Conservation (phyloP, 2,888 invertebrate species). For the Leptinotarsa haldemani region DNA sequence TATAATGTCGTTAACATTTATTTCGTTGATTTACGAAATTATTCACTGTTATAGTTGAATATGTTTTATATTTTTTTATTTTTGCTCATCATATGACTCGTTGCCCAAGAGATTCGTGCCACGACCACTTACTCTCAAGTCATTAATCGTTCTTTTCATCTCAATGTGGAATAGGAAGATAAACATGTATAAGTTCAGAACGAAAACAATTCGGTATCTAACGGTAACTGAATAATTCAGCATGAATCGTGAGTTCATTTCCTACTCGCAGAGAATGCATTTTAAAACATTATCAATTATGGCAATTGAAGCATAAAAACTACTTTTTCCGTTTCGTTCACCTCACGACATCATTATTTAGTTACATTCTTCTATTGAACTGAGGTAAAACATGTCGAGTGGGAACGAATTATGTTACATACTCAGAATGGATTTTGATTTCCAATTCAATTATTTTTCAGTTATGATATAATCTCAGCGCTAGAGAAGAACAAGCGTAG, state of each 20-base stretch:
- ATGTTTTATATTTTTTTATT: too few species aligned
- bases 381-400: not conserved
- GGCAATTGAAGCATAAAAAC: conserved; percentile 27
- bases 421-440: too few species aligned
- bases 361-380: conserved; percentile 2
- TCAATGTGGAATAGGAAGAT: conserved; percentile 12
- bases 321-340: conserved; percentile 18
- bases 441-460: too few species aligned
- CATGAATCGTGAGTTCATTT: conserved; percentile 28
- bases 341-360: conserved; percentile 22
- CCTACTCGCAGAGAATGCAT: conserved; percentile 24
- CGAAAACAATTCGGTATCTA: conserved; percentile 22
- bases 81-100: too few species aligned
- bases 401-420: not conserved
- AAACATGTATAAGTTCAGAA: not conserved
- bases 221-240: conserved; percentile 23
- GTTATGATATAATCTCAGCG: too few species aligned
- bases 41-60: too few species aligned
- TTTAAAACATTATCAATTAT: conserved; percentile 22
- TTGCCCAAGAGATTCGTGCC: not conserved
- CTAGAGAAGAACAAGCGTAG: too few species aligned
- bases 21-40: too few species aligned
- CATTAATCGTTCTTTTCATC: not conserved
- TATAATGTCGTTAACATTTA: too few species aligned
- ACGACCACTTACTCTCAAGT: not conserved